Evolutionary conservation across 2,113 vertebrate genomes (phyloP), one percentile per base, ranked within the genome.

Genomic region (Mesocricetus auratus): DNA sequence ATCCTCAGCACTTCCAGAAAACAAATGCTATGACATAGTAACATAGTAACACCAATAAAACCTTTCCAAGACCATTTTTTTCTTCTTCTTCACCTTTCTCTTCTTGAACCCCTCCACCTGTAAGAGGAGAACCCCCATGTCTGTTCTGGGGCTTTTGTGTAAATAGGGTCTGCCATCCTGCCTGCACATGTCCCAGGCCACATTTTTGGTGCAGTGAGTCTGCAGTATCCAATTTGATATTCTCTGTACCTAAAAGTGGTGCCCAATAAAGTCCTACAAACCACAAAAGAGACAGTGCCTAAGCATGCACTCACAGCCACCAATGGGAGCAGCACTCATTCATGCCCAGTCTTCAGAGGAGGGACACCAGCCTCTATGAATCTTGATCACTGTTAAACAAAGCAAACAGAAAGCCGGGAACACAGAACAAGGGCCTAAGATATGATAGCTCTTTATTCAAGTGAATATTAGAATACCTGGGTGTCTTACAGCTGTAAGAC

Each of bases 281-380:
- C 33, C 50, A 87, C 1, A 13, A 1, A 29, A 56, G 22, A 90
- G 66, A 86, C 39, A 87, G 50, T 4, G 9, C 42, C 26, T 66
- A 12, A 24, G 31, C 31, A 31, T 21, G 4, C 47, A 2, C 0
- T 4, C 33, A 68, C 22, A 56, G 29, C 24, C 0, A 5, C 39
- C 56, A 29, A 26, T 0, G 11, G 26, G 79, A 66, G 64, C 0
- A 50, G 64, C 16, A 62, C 12, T 45, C 39, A 29, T 12, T 16
- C 8, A 4, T 9, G 26, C 81, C 81, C 13, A 21, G 69, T 22
- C 58, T 60, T 89, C 86, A 90, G n/a, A 94, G 31, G 64, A 78
- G 12, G 56, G 24, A 39, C 15, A 31, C 86, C 24, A 78, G 82
- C 64, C 31, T 66, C 82, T 12, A 26, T 9, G 62, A 71, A 24